Conservation (phyloP, 2,113 vertebrate species). For the Choloepus hoffmanni region DNA sequence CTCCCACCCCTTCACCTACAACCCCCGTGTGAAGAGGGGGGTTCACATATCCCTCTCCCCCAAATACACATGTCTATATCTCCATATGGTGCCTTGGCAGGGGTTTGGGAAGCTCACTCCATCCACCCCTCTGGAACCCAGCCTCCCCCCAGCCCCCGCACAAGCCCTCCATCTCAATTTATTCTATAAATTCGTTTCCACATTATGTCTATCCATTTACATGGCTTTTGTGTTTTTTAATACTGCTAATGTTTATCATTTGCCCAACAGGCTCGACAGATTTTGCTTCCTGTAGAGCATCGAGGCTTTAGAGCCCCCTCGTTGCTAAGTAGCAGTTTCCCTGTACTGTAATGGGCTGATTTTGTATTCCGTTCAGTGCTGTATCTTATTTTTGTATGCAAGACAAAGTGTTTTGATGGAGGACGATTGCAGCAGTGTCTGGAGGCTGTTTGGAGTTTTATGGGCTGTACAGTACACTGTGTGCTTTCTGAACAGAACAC, state of each 20-base stretch:
- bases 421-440: slow-evolving; percentile 98
- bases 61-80: slow-evolving; percentile 3
- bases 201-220: slow-evolving; percentile 81
- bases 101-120: slow-evolving; percentile 34
- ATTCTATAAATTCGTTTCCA: slow-evolving; percentile 80
- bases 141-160: background rate
- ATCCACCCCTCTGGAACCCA: slow-evolving; percentile 43
- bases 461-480: slow-evolving; percentile 98
- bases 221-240: slow-evolving; percentile 87
- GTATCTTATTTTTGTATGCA: slow-evolving; percentile 99
- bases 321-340: slow-evolving; percentile 99
- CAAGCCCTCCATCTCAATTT: slow-evolving; percentile 67
- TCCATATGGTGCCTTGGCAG: slow-evolving; percentile 71
- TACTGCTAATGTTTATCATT: slow-evolving; percentile 92
- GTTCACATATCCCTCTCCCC: background rate
- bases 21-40: slow-evolving; percentile 27
- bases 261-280: slow-evolving; percentile 92
- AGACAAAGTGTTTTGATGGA: slow-evolving; percentile 99
- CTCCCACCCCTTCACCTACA: background rate
- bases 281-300: slow-evolving; percentile 92
- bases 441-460: slow-evolving; percentile 98
- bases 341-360: slow-evolving; percentile 98
- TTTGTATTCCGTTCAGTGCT: slow-evolving; percentile 97
- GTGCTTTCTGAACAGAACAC: slow-evolving; percentile 96
- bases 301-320: slow-evolving; percentile 93